Conservation (phyloP, 2,113 vertebrate genomes). For the Bagarius yarrelli region DNA sequence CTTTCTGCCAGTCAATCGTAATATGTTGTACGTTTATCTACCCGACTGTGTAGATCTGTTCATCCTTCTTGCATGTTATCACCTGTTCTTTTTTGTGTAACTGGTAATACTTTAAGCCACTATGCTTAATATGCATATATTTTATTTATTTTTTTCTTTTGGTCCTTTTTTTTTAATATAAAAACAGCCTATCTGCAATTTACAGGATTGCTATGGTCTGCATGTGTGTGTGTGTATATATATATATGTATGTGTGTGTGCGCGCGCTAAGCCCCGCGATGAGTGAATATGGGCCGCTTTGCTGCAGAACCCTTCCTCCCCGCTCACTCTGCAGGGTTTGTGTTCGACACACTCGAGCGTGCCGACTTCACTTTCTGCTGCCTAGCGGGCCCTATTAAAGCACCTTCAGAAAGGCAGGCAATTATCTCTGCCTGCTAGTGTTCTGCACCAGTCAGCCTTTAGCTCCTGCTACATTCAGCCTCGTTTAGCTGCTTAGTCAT, state of each 20-base stretch:
- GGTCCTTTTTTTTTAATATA: neutral
- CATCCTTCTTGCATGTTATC: neutral
- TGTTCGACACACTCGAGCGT: constrained; percentile 35
- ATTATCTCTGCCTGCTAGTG: constrained; percentile 41
- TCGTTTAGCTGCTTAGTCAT: constrained; percentile 38
- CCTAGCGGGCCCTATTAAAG: constrained; percentile 40
- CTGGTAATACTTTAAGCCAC: neutral
- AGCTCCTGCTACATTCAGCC: constrained; percentile 36
- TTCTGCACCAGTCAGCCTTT: constrained; percentile 30
- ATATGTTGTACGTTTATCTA: neutral
- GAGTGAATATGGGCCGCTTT: neutral
- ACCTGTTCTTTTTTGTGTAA: neutral
- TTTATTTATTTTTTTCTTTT: neutral
- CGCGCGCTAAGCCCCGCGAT: neutral
- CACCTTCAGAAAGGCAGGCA: constrained; percentile 42
- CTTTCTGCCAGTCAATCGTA: too few relatives aligned
- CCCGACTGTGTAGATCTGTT: neutral
- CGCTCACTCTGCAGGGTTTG: constrained; percentile 8
- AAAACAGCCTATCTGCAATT: neutral
- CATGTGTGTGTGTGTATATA: neutral
- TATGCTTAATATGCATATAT: neutral
- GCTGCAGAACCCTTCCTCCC: constrained; percentile 18
- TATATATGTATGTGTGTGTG: neutral
- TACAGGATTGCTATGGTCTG: neutral
- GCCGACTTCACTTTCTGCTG: constrained; percentile 30